phyloP scores from a whole-genome alignment of 2,888 invertebrate genomes.

The Pardosa pseudoannulata region DNA sequence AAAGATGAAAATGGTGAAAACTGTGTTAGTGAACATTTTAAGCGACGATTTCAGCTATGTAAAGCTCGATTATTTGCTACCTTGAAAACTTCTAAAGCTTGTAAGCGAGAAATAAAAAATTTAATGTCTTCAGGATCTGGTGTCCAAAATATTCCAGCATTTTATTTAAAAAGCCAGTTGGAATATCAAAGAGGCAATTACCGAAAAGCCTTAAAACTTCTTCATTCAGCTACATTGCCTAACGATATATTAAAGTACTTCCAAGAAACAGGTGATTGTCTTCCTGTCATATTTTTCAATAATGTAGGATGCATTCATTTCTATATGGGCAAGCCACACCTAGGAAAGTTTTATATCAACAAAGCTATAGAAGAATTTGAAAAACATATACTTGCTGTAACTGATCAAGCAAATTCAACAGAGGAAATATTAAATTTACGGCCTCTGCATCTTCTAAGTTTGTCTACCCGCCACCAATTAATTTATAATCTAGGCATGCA shows the following conservation, averaged over 20 bases:
- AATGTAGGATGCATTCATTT: slow-evolving; percentile 89
- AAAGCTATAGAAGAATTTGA: slow-evolving; percentile 87
- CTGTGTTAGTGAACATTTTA: slow-evolving; percentile 74
- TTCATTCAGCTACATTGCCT: slow-evolving; percentile 76
- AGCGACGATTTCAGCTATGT: slow-evolving; percentile 76
- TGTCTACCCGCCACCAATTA: slow-evolving; percentile 74
- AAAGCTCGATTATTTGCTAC: slow-evolving; percentile 81
- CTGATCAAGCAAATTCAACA: background rate
- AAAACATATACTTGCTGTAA: slow-evolving; percentile 73
- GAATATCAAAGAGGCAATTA: slow-evolving; percentile 83
- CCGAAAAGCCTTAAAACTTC: slow-evolving; percentile 82
- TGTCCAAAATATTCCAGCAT: slow-evolving; percentile 78
- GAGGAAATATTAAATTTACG: slow-evolving; percentile 78
- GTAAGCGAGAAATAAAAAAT: slow-evolving; percentile 78
- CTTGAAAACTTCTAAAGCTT: slow-evolving; percentile 79
- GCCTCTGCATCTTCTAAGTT: slow-evolving; percentile 82
- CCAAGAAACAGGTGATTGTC: slow-evolving; percentile 81
- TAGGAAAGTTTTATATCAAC: slow-evolving; percentile 88
- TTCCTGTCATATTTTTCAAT: slow-evolving; percentile 85
- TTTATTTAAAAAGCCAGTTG: slow-evolving; percentile 79
- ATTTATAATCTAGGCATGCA: slow-evolving; percentile 91
- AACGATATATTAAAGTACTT: slow-evolving; percentile 50
- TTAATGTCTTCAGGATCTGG: slow-evolving; percentile 76
- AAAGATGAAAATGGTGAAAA: slow-evolving; percentile 71
- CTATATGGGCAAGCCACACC: slow-evolving; percentile 87